Percentiles rank a stretch among this genome's conserved stretches.
Evolutionary conservation across 2,797 vertebrate genomes (phyloP).

Genomic region (Rallus crepitans): DNA sequence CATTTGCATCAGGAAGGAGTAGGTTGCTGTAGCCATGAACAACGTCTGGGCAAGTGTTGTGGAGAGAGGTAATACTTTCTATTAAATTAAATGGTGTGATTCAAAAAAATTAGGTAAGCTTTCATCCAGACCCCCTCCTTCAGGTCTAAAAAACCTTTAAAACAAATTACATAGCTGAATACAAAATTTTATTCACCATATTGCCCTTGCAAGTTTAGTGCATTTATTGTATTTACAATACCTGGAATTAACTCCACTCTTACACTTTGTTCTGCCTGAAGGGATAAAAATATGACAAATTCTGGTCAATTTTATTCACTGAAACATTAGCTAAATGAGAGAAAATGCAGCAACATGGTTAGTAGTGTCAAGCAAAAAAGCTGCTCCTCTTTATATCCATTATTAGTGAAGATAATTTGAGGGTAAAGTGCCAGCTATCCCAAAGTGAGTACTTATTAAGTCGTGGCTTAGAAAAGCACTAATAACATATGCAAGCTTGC

Average conservation of each 20-base stretch:
- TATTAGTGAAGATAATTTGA: conserved; percentile 32
- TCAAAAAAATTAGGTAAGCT: background rate
- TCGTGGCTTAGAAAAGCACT: background rate
- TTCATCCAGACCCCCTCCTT: background rate
- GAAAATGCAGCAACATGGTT: background rate
- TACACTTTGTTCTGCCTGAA: background rate
- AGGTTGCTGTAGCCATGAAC: background rate
- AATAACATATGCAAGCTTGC: background rate
- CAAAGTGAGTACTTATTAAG: conserved; percentile 13
- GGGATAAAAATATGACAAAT: background rate
- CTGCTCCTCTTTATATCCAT: background rate
- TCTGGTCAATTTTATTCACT: background rate
- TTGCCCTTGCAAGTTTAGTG: background rate
- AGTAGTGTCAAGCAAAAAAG: background rate
- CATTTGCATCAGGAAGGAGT: background rate
- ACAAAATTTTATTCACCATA: background rate
- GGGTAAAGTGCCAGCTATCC: background rate
- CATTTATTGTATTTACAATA: background rate
- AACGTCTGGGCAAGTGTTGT: background rate
- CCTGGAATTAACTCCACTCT: background rate
- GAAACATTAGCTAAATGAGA: background rate
- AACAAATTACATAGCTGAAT: background rate
- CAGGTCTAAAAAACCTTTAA: background rate
- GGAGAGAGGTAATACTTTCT: background rate
- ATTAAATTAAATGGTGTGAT: background rate